Percentiles rank a stretch among this genome's conserved stretches.
Conservation (phyloP, 2,888 invertebrate species). For the Athalia rosae region DNA sequence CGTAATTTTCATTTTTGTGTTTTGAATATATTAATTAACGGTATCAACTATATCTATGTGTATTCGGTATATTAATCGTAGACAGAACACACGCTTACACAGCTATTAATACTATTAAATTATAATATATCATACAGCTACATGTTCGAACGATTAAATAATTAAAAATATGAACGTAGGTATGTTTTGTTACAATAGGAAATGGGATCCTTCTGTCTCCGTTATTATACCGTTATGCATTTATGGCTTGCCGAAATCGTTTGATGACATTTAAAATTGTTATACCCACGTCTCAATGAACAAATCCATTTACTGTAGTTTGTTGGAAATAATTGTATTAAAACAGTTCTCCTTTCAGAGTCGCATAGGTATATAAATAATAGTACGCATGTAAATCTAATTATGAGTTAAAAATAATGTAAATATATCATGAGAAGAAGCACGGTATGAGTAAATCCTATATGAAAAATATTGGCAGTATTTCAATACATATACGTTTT, state of each 20-base stretch:
- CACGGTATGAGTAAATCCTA: neutral
- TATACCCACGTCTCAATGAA: too few relatives aligned
- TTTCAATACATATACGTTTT: slow-evolving; percentile 21
- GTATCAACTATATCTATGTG: slow-evolving; percentile 13
- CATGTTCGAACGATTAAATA: slow-evolving; percentile 12
- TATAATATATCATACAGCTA: slow-evolving; percentile 47
- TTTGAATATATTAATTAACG: slow-evolving; percentile 40
- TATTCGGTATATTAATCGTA: slow-evolving; percentile 35
- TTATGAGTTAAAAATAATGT: too few relatives aligned
- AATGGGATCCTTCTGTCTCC: slow-evolving; percentile 30
- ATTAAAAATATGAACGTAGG: slow-evolving; percentile 27
- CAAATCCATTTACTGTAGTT: too few relatives aligned
- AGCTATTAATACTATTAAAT: slow-evolving; percentile 61
- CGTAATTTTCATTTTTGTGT: slow-evolving; percentile 29
- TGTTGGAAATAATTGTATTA: too few relatives aligned
- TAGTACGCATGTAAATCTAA: too few relatives aligned
- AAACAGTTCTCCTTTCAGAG: too few relatives aligned
- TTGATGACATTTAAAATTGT: neutral
- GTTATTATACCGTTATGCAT: slow-evolving; percentile 26
- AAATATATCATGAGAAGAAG: slow-evolving; percentile 19
- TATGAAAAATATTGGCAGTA: slow-evolving; percentile 29
- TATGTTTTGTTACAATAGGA: slow-evolving; percentile 18
- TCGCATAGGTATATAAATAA: too few relatives aligned
- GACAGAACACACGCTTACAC: slow-evolving; percentile 53
- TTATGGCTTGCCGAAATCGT: slow-evolving; percentile 16